Evolutionary conservation across 2,113 vertebrate species (phyloP).

Genomic region (Stegostoma tigrinum): DNA sequence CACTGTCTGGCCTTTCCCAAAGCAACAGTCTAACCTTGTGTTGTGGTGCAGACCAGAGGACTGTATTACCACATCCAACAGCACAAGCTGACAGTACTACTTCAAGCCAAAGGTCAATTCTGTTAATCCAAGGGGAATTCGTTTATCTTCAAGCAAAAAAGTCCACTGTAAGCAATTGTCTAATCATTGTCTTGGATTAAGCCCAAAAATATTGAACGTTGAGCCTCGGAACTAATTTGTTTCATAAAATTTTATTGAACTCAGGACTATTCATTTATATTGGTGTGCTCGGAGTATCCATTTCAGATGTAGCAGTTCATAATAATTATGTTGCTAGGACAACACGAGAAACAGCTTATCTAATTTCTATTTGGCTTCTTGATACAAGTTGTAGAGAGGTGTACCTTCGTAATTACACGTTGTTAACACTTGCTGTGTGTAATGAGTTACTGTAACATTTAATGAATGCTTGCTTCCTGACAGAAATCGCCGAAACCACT

Average conservation of each 20-base stretch:
- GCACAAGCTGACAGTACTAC: background rate
- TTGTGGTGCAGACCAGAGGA: background rate
- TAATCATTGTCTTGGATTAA: background rate
- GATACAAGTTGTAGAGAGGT: background rate
- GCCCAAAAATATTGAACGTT: background rate
- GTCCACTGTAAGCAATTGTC: background rate
- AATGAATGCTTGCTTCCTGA: background rate
- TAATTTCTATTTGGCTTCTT: background rate
- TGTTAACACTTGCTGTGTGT: background rate
- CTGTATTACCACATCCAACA: background rate
- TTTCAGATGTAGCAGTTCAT: background rate
- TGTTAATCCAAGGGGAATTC: background rate
- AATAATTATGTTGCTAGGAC: background rate
- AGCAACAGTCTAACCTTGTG: background rate
- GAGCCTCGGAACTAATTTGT: background rate
- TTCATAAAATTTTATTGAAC: background rate
- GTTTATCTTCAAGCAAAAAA: background rate
- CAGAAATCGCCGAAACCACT: background rate
- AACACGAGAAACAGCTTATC: background rate
- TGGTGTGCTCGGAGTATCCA: background rate
- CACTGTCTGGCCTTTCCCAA: background rate
- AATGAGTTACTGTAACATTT: background rate
- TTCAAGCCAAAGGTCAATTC: background rate
- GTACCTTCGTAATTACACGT: background rate
- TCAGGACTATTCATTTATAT: background rate